Conservation (phyloP, 2,888 invertebrate species). For the Cataglyphis livida region DNA sequence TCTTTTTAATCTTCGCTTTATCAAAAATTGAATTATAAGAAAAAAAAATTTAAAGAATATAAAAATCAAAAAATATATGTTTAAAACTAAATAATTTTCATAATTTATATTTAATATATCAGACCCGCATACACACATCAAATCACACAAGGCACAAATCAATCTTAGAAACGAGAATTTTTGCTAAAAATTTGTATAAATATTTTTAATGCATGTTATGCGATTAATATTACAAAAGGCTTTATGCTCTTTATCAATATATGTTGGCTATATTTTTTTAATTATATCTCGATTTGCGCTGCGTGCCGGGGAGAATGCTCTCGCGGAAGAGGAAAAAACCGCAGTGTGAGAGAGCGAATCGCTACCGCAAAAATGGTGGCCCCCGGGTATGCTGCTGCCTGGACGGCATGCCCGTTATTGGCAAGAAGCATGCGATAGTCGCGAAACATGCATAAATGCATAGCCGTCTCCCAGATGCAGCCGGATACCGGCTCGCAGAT, state of each 20-base stretch:
- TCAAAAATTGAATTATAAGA: background rate
- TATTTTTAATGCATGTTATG: background rate
- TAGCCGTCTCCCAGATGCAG: constrained; percentile 81
- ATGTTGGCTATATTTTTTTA: background rate
- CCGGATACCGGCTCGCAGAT: constrained; percentile 80
- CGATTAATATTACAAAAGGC: background rate
- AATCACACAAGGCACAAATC: no score
- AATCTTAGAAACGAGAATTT: background rate
- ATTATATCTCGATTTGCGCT: background rate
- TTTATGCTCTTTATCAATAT: background rate
- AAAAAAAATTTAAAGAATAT: background rate
- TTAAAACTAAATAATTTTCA: background rate
- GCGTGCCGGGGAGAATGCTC: constrained; percentile 3
- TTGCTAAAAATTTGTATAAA: background rate
- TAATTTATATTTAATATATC: background rate
- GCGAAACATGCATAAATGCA: constrained; percentile 84
- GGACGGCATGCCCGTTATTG: constrained; percentile 78
- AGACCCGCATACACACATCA: no score
- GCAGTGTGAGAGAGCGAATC: background rate
- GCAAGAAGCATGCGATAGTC: constrained; percentile 84
- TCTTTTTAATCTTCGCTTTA: background rate
- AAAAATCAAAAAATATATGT: background rate
- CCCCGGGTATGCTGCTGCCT: constrained; percentile 65
- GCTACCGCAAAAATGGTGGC: constrained; percentile 68
- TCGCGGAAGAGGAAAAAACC: constrained; percentile 13